Base-by-base conservation (phyloP, 2,888 invertebrate genomes). In the Pecten maximus region DNA sequence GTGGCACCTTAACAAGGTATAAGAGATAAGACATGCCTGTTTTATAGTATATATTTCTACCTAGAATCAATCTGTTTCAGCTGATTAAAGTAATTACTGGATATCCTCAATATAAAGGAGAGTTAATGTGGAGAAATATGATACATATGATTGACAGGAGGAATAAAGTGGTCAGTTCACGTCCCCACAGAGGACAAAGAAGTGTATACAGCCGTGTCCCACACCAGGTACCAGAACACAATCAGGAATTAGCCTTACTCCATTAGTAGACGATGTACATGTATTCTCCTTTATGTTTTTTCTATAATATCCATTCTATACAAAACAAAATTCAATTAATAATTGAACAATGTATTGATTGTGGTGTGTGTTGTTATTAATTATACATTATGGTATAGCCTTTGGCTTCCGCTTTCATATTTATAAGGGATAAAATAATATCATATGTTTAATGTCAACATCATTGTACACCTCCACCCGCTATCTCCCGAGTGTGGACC, bases 321-420 rank as follows among this genome's bases (percentile, higher is more conserved):
- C 74, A 74, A 74, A 74, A 74, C 60, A 74, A 74, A 74, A 74
- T 74, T 74, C 74, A 74, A 74, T 74, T 74, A 74, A 74, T 74
- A 74, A 74, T 74, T 74, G 74, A 35, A 74, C 74, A 74, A 74
- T 28, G 74, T 35, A 74, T 74, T 74, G 74, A 74, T 74, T 74
- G 74, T 74, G 35, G 28, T 28, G 74, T 10, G 35, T 74, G 74
- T 74, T 74, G 16, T 74, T 74, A 74, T 74, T 74, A 74, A 74
- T 74, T 74, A 35, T 74, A 74, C 74, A 74, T 74, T 35, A 74
- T 12, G 35, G 74, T 74, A 12, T 28, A 12, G 74, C 74, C 74
- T 74, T 19, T 28, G 74, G 74, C 74, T 74, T 74, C 74, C 74
- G 35, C 35, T 74, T 23, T 28, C 74, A 74, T 74, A 74, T 74